Evolutionary conservation across 2,888 invertebrate species (phyloP).

Genomic region (Lasioglossum pauxillum): DNA sequence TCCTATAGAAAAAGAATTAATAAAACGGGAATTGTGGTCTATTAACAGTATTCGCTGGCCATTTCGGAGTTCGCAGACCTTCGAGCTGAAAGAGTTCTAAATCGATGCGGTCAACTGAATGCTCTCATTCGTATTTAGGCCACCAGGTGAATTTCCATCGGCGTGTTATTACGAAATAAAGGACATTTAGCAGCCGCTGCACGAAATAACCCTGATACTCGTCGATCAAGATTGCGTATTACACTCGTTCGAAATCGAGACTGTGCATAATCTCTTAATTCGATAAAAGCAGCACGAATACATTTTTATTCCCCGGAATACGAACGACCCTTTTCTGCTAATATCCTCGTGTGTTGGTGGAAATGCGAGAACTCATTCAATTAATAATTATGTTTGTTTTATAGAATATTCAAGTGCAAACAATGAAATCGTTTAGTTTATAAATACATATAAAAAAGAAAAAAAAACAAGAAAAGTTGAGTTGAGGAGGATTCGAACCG

Average conservation of each 20-base stretch:
- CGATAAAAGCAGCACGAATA: conserved; percentile 59
- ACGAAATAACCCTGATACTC: conserved; percentile 13
- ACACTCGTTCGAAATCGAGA: conserved; percentile 36
- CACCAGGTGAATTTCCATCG: not conserved
- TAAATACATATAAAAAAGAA: too few relatives aligned
- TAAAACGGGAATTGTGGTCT: conserved; percentile 10
- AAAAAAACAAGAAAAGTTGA: too few relatives aligned
- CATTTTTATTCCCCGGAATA: conserved; percentile 66
- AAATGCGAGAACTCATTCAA: too few relatives aligned
- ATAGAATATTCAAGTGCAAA: too few relatives aligned
- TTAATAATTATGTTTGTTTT: too few relatives aligned
- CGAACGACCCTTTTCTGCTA: conserved; percentile 18
- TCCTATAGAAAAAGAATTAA: conserved; percentile 16
- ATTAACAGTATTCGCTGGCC: not conserved
- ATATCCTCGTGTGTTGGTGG: too few relatives aligned
- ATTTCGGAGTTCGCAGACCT: conserved; percentile 16
- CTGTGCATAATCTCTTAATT: conserved; percentile 63
- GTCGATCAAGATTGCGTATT: conserved; percentile 39
- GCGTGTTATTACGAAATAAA: not conserved
- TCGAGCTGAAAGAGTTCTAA: conserved; percentile 15
- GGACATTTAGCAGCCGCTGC: not conserved
- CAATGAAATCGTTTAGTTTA: too few relatives aligned
- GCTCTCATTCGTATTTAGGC: not conserved
- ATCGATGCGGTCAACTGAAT: not conserved
- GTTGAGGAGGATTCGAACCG: too few relatives aligned